Evolutionary conservation across 2,113 vertebrate species (phyloP).

Genomic region (Onychostruthus taczanowskii): DNA sequence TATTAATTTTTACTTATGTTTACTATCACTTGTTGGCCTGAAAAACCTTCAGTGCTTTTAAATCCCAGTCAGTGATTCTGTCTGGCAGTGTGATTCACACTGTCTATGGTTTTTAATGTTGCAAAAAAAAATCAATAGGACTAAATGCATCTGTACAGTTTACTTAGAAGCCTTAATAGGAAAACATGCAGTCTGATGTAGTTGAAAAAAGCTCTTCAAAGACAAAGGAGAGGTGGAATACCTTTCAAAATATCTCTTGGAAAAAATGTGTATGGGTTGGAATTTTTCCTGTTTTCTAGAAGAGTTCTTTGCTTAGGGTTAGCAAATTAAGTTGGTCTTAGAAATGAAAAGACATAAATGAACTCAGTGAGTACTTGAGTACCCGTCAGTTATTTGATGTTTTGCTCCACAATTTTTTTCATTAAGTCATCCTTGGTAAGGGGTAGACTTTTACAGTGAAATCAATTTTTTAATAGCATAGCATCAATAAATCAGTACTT

Average conservation of each 20-base stretch:
- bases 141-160: neutral
- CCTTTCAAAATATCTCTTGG: neutral
- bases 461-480: neutral
- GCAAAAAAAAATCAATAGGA: neutral
- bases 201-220: neutral
- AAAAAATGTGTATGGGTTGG: neutral
- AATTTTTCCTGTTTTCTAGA: neutral
- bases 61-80: neutral
- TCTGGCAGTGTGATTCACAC: too few relatives aligned
- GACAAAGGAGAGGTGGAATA: neutral
- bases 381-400: neutral
- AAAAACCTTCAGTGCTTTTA: neutral
- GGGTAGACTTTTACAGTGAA: neutral
- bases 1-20: neutral
- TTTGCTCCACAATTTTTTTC: neutral
- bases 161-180: neutral
- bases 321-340: neutral
- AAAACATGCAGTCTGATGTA: neutral
- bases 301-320: neutral
- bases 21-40: neutral
- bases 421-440: neutral
- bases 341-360: neutral
- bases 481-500: neutral
- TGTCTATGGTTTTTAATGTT: neutral
- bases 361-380: neutral